Evolutionary conservation across 2,888 invertebrate genomes (phyloP).

Genomic region (Monochamus alternatus): DNA sequence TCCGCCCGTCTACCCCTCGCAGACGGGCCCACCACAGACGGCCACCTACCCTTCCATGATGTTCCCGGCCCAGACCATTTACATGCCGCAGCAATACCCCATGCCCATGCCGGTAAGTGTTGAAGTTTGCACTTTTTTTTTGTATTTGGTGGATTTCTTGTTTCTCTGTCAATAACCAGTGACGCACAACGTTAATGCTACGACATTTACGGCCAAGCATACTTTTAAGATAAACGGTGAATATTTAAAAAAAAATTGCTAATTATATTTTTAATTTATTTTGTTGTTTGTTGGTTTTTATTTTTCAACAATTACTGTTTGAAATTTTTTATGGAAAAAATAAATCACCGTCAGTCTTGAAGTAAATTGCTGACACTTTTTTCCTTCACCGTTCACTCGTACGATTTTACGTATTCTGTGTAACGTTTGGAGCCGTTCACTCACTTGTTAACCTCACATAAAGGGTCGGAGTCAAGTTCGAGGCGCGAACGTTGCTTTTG

Average conservation of each 20-base stretch:
- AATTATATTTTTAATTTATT: too few species aligned
- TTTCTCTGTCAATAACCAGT: constrained; percentile 12
- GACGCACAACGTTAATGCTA: not conserved
- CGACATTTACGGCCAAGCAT: not conserved
- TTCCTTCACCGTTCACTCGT: not conserved
- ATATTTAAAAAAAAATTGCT: not conserved
- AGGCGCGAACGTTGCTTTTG: not conserved
- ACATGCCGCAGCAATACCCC: constrained; percentile 72
- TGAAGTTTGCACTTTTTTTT: constrained; percentile 3
- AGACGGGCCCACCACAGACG: constrained; percentile 67
- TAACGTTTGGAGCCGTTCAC: constrained; percentile 20
- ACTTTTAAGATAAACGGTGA: not conserved
- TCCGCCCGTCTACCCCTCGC: constrained; percentile 67
- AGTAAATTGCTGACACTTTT: not conserved
- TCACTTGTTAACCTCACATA: not conserved
- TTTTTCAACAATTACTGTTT: too few species aligned
- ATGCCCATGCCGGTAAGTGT: constrained; percentile 70
- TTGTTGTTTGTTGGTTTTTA: too few species aligned
- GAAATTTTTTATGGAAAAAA: too few species aligned
- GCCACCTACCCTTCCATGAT: constrained; percentile 69
- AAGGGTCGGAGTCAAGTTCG: constrained; percentile 3
- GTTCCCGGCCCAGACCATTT: constrained; percentile 69
- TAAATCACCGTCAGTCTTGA: not conserved
- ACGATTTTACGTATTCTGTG: constrained; percentile 3
- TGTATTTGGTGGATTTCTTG: not conserved